Base-by-base conservation (phyloP, 2,888 invertebrate genomes). In the Calameuta pallipes region DNA sequence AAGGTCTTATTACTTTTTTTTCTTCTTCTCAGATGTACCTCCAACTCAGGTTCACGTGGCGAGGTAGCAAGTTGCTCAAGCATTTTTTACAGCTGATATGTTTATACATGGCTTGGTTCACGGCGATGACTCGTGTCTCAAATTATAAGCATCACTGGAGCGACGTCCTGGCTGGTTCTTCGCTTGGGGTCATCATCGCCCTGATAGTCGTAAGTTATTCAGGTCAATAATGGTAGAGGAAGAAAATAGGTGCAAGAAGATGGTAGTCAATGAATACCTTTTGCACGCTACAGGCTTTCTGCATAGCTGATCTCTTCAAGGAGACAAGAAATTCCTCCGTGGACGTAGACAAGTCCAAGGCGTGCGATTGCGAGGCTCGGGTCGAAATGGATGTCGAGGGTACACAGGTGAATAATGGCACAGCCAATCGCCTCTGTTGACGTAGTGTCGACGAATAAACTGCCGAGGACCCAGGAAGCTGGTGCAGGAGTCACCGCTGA, bases 91-190 rank as follows among this genome's bases (percentile, higher is more conserved):
- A 99, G 92, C 95, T 96, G 89, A 84, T 95, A 15, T 94, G 96
- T 76, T 92, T 98, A 81, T 93, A 95, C 92, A 93, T 97, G 91
- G 96, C 98, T 41, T 95, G 96, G 94, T 97, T 95, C 91, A 97
- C 97, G 13, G 95, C 96, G n/a, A 94, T 98, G 93, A 96, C 97
- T 1, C 94, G 99, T 68, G 95, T 99, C 69, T 97, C 97, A 1
- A 97, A 99, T 93, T 98, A 99, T 93, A 99, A 99, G 91, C 99
- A 99, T 92, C 99, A 99, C 90, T 98, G 98, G 97, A 98, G 97
- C 87, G 99, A 99, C 92, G 99, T 99, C 3, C 93, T 99, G 41
- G 95, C 95, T 76, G 99, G 99, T 0, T 93, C 95, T 82, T 86
- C 93, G 56, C 94, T 97, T 82, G 97, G 97, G 13, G 90, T 94